Conservation (phyloP, 2,113 vertebrate genomes). For the Lathamus discolor region DNA sequence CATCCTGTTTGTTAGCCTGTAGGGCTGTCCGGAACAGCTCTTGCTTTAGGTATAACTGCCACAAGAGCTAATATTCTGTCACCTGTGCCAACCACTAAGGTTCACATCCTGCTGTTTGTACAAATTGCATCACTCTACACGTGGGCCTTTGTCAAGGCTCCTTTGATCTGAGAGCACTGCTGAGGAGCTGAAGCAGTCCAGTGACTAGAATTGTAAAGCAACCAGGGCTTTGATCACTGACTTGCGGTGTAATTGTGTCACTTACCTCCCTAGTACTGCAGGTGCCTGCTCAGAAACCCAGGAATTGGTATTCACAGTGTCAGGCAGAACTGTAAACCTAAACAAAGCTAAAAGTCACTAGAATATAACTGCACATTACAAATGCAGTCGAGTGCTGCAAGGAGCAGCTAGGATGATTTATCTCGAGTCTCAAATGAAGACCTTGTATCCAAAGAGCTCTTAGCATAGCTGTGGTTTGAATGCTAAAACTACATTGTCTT, state of each 20-base stretch:
- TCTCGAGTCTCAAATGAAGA: not conserved
- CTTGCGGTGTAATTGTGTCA: not conserved
- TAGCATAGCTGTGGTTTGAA: not conserved
- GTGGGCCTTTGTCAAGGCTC: not conserved
- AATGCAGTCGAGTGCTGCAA: not conserved
- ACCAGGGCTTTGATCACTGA: not conserved
- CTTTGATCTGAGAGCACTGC: not conserved
- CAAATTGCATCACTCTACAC: not conserved
- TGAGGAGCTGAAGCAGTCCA: not conserved
- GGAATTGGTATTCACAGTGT: not conserved
- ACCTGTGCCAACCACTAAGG: not conserved
- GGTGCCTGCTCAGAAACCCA: not conserved
- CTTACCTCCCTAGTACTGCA: not conserved
- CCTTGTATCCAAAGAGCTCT: not conserved
- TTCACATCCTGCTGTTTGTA: not conserved
- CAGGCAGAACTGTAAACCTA: not conserved
- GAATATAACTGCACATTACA: not conserved
- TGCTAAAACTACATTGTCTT: not conserved
- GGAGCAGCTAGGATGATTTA: not conserved
- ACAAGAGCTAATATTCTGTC: not conserved
- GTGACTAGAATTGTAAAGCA: not conserved
- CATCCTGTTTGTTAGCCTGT: not conserved
- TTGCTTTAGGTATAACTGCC: not conserved
- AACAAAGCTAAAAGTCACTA: not conserved
- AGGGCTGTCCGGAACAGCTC: not conserved